Evolutionary conservation across 2,797 vertebrate species (phyloP).

Genomic region (Channa striata): DNA sequence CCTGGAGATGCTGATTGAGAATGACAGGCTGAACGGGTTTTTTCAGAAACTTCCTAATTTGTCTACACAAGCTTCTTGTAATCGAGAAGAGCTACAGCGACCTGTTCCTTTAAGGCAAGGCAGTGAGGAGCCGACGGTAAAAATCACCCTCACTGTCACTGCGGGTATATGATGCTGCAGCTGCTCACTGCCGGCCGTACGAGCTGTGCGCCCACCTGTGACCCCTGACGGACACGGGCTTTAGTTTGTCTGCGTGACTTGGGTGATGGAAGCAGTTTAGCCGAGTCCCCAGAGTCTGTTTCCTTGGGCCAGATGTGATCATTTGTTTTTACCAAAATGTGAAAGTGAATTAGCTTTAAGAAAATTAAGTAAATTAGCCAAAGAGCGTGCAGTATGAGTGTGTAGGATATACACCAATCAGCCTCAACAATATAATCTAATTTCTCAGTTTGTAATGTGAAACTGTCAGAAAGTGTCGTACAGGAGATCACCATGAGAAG

Average conservation of each 20-base stretch:
- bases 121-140: conserved; percentile 55
- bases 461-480: no score
- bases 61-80: no score
- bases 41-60: no score
- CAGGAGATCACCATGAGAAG: no score
- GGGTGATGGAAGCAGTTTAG: conserved; percentile 26
- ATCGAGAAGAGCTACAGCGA: conserved; percentile 24
- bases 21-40: no score
- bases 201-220: conserved; percentile 57
- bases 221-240: conserved; percentile 50
- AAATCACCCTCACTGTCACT: conserved; percentile 61
- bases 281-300: conserved; percentile 62
- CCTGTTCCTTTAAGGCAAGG: conserved; percentile 41
- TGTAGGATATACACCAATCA: no score
- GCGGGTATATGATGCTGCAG: conserved; percentile 9
- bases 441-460: no score
- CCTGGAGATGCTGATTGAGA: no score
- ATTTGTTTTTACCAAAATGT: conserved; percentile 67
- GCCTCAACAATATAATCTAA: no score
- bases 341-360: conserved; percentile 68
- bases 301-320: no score
- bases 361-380: conserved; percentile 5
- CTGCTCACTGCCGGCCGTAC: conserved; percentile 56
- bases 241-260: conserved; percentile 43
- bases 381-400: conserved; percentile 13